Evolutionary conservation across 2,113 vertebrate species (phyloP).

Genomic region (Reinhardtius hippoglossoides): DNA sequence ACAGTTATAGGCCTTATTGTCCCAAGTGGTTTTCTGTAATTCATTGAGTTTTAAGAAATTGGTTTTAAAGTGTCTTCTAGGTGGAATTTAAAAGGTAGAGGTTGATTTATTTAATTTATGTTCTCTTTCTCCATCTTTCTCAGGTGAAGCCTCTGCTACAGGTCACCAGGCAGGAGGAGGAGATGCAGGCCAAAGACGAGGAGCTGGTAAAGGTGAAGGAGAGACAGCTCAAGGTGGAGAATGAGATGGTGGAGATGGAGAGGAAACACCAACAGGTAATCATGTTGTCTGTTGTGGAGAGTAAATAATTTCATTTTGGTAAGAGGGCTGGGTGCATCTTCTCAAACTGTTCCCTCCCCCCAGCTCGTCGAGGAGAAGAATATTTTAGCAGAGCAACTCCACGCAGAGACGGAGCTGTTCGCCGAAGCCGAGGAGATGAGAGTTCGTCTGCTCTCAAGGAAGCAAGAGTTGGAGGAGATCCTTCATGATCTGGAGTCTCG

Average conservation of each 20-base stretch:
- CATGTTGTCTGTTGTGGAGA: neutral
- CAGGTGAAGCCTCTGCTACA: slow-evolving; percentile 99
- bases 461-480: slow-evolving; percentile 97
- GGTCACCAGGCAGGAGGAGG: slow-evolving; percentile 97
- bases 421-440: slow-evolving; percentile 99
- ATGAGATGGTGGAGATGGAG: slow-evolving; percentile 95
- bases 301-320: neutral
- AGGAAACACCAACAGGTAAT: slow-evolving; percentile 95
- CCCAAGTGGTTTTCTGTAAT: neutral
- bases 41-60: neutral
- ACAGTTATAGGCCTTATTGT: neutral
- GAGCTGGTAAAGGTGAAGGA: slow-evolving; percentile 97
- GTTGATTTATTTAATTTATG: neutral
- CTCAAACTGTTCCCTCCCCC: neutral
- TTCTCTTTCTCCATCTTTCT: neutral
- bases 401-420: slow-evolving; percentile 97
- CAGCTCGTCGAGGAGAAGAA: slow-evolving; percentile 96
- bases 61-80: neutral
- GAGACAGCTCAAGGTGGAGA: slow-evolving; percentile 94
- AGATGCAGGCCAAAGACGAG: slow-evolving; percentile 96
- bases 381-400: slow-evolving; percentile 96
- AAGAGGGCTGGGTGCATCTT: neutral
- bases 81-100: neutral
- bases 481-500: slow-evolving; percentile 96
- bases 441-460: slow-evolving; percentile 93